Evolutionary conservation across 2,888 invertebrate species (phyloP).

Genomic region (Pristionchus japonicus): DNA sequence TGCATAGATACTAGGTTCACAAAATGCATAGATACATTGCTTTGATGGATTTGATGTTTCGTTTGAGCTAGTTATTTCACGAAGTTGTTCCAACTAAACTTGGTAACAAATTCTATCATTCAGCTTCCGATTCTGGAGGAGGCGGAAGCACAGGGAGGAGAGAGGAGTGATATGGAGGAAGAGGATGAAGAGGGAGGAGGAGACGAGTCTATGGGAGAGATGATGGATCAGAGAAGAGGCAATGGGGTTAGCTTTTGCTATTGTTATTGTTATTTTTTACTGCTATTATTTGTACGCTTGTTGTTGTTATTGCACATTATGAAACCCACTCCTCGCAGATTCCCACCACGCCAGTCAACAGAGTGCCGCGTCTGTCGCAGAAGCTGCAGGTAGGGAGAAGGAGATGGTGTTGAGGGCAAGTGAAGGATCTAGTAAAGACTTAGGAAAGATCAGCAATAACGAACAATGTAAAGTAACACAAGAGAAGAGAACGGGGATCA

Average conservation of each 20-base stretch:
- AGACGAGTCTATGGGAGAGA: no score
- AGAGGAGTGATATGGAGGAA: background rate
- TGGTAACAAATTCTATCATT: background rate
- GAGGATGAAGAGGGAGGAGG: background rate
- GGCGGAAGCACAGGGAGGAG: background rate
- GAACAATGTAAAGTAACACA: background rate
- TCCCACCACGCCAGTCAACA: background rate
- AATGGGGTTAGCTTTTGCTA: background rate
- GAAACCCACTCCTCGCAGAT: background rate
- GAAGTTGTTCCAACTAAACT: background rate
- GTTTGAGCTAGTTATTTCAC: background rate
- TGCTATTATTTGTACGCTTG: no score
- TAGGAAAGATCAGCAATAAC: no score
- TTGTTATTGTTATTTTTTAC: no score
- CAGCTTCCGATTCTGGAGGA: background rate
- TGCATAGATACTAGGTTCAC: background rate
- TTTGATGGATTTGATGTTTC: background rate
- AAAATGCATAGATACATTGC: background rate
- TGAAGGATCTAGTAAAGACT: no score
- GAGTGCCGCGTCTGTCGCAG: background rate
- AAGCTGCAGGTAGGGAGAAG: background rate
- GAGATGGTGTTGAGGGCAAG: background rate
- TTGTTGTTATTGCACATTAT: no score
- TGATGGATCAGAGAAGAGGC: background rate
- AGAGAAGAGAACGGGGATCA: background rate